Evolutionary conservation across 35 echinoderm and acorn worm genomes (phyloP).

Genomic region (Heliocidaris erythrogramma): DNA sequence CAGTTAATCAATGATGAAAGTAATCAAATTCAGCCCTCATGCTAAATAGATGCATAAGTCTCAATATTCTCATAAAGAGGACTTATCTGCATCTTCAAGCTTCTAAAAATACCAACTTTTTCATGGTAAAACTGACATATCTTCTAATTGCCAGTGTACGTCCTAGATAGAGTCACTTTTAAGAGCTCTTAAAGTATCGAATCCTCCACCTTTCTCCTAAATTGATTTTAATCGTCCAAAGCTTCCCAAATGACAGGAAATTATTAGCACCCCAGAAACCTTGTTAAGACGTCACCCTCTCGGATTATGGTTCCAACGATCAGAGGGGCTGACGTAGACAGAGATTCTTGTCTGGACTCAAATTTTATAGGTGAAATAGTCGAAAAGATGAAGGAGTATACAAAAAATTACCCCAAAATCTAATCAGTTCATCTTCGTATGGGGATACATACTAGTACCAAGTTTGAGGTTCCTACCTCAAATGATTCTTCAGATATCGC

Average conservation of each 20-base stretch:
- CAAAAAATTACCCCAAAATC: too few species aligned
- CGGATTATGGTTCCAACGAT: background rate
- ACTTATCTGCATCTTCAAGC: background rate
- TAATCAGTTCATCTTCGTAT: too few species aligned
- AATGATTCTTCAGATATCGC: too few species aligned
- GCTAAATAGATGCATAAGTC: too few species aligned
- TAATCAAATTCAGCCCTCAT: background rate
- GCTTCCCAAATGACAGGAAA: background rate
- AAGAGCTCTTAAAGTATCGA: background rate
- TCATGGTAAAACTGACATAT: background rate
- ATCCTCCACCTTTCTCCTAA: background rate
- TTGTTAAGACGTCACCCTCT: background rate
- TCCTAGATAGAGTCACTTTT: background rate
- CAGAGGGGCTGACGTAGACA: background rate
- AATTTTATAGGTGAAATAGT: background rate
- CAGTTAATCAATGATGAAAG: background rate
- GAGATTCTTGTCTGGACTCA: background rate
- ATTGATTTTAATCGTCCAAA: background rate
- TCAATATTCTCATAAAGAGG: background rate
- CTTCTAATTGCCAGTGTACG: background rate
- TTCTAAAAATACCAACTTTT: background rate
- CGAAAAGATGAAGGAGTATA: background rate
- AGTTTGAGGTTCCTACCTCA: too few species aligned
- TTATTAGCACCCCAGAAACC: background rate
- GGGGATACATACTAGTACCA: too few species aligned